These are phyloP conservation scores for Catalaphyllia jardinei DNA, from an alignment of 64 coral and sea anemone genomes.

Conservation along the genomic window DNA sequence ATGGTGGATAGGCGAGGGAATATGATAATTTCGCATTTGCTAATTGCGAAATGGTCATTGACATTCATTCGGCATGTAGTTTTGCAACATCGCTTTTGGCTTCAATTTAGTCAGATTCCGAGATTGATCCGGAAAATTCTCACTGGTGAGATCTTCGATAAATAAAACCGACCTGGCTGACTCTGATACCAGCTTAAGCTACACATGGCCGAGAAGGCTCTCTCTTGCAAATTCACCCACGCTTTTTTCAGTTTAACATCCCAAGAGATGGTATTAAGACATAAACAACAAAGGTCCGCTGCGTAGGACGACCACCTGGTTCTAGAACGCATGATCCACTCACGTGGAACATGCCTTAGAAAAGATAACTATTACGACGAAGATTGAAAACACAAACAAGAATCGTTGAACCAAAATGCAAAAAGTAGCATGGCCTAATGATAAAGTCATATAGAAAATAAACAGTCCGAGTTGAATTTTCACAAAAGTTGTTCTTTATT, in stretches of 20 bases:
- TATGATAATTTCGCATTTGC: neutral
- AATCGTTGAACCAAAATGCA: neutral
- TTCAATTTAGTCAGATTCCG: neutral
- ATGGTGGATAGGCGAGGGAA: too few relatives aligned
- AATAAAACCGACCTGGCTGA: neutral
- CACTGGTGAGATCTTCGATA: neutral
- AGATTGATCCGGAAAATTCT: neutral
- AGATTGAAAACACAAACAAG: neutral
- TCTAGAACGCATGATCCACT: neutral
- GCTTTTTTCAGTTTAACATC: neutral
- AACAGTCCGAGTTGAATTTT: neutral
- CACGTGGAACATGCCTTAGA: conserved; percentile 15
- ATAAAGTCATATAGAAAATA: neutral
- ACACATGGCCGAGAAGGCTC: neutral
- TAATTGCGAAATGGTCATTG: neutral
- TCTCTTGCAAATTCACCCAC: neutral
- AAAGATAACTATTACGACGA: neutral
- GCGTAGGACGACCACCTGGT: conserved; percentile 13
- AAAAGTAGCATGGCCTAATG: neutral
- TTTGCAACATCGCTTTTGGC: neutral
- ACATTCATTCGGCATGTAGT: neutral
- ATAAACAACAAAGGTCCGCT: neutral
- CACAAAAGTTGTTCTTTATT: neutral
- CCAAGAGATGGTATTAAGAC: neutral
- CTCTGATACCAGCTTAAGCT: neutral